Conservation (phyloP, 30 jellyfish, hydroid and myxozoan genomes). For the Turritopsis rubra region DNA sequence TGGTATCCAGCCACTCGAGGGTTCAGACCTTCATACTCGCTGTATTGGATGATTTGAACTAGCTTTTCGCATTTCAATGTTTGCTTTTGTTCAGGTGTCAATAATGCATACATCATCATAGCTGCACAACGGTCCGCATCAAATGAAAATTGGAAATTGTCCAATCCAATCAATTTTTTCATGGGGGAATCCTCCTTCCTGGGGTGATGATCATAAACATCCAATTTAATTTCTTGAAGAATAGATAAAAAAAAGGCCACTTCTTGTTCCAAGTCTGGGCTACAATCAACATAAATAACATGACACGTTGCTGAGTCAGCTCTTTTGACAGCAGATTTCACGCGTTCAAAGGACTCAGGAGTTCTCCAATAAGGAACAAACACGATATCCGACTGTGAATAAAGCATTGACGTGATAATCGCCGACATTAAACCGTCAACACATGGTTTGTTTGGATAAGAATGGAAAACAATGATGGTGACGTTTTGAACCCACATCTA, state of each 20-base stretch:
- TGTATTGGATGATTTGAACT: conserved; percentile 10
- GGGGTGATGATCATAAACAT: conserved; percentile 25
- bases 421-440: conserved; percentile 30
- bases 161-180: background rate
- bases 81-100: conserved; percentile 11
- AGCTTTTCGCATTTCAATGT: conserved; percentile 8
- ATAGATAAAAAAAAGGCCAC: conserved; percentile 1
- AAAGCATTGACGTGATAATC: conserved; percentile 7
- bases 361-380: conserved; percentile 34
- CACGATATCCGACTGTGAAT: background rate
- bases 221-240: background rate
- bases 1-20: background rate
- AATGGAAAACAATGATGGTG: conserved; percentile 20
- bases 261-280: conserved; percentile 27
- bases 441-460: conserved; percentile 26
- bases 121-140: conserved; percentile 25
- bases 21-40: conserved; percentile 26
- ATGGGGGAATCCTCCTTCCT: conserved; percentile 16
- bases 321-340: background rate
- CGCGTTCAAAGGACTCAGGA: conserved; percentile 10
- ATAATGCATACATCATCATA: conserved; percentile 12
- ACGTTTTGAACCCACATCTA: background rate
- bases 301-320: background rate
- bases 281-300: conserved; percentile 26
- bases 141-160: conserved; percentile 2